Conservation (phyloP, 2,888 invertebrate genomes). For the Scaptomyza reducta region DNA sequence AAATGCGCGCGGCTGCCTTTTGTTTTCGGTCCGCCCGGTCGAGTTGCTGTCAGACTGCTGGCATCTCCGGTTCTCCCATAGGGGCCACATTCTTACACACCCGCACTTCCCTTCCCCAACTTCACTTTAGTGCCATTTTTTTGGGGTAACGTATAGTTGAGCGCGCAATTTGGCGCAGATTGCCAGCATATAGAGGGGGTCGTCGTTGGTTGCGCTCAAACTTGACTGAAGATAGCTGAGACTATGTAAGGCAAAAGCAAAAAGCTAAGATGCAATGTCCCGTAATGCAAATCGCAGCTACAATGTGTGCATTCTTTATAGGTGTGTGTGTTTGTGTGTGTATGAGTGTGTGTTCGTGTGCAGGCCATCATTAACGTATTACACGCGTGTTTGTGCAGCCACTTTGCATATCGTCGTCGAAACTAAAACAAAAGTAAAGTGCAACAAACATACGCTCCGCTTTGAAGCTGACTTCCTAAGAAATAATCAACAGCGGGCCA, state of each 20-base stretch:
- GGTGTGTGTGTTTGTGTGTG: constrained; percentile 11
- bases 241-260: constrained; percentile 23
- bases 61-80: constrained; percentile 6
- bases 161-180: constrained; percentile 73
- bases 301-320: constrained; percentile 62
- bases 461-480: constrained; percentile 29
- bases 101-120: background rate
- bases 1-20: constrained; percentile 73
- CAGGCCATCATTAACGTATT: constrained; percentile 71
- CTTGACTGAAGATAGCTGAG: constrained; percentile 43
- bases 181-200: constrained; percentile 53
- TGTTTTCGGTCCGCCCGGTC: constrained; percentile 55
- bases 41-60: constrained; percentile 38
- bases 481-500: constrained; percentile 29
- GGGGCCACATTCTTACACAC: background rate
- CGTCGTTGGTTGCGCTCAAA: constrained; percentile 25
- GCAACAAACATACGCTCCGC: background rate
- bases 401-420: constrained; percentile 58
- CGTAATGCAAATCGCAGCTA: constrained; percentile 70
- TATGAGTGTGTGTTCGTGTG: constrained; percentile 8
- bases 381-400: constrained; percentile 68
- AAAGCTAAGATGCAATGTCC: constrained; percentile 63
- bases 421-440: background rate
- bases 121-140: background rate
- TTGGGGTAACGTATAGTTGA: constrained; percentile 57